phyloP scores from a whole-genome alignment of 2,888 invertebrate species.

The Ochropacha duplaris region DNA sequence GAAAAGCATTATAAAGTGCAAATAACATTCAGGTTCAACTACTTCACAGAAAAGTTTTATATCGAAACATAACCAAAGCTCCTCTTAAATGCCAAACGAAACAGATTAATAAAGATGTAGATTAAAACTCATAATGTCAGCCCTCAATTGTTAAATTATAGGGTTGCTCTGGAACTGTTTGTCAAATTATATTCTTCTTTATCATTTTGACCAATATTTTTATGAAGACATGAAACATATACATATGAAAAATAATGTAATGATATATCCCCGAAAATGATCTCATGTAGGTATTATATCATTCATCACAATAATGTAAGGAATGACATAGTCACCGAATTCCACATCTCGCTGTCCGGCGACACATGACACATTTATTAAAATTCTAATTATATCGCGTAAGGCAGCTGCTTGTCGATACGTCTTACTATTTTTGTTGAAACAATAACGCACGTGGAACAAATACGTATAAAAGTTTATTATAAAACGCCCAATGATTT shows the following conservation, averaged over 20 bases:
- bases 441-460: conserved; percentile 2
- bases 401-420: conserved; percentile 40
- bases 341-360: conserved; percentile 1
- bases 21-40: too few species aligned
- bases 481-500: neutral
- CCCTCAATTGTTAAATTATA: too few species aligned
- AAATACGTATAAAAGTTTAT: neutral
- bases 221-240: too few species aligned
- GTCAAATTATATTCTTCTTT: too few species aligned
- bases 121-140: too few species aligned
- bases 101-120: too few species aligned
- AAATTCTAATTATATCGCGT: conserved; percentile 41
- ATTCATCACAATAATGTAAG: neutral
- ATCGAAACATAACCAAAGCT: too few species aligned
- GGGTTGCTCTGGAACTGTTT: too few species aligned
- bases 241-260: too few species aligned
- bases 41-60: too few species aligned
- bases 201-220: too few species aligned
- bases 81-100: too few species aligned
- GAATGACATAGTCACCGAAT: neutral
- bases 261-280: neutral
- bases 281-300: neutral
- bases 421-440: conserved; percentile 18
- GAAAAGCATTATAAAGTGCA: neutral
- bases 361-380: conserved; percentile 33